Evolutionary conservation across 2,888 invertebrate genomes (phyloP), one percentile per base, ranked within the genome.

Genomic region (Eilema griseolum): DNA sequence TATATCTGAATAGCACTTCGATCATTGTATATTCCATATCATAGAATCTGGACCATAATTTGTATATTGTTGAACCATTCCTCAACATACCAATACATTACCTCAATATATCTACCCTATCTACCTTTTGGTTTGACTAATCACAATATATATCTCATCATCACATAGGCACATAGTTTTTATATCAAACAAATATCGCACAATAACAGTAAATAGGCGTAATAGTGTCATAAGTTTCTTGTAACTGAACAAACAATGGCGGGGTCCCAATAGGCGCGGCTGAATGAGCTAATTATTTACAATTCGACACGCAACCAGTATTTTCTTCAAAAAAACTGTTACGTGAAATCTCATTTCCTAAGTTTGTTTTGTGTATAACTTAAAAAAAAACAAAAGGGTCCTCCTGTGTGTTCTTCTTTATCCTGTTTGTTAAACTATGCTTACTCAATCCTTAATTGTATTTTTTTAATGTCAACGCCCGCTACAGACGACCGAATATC

Each of bases 311-410:
- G 95, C 93, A 88, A 90, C 87, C 88, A 84, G 86, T 81, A 86
- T 83, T 87, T 87, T 87, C 83, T 86, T 84, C 81, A 85, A 89
- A 95, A 94, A 95, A 93, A 93, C 88, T 89, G 89, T 88, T 88
- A 93, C 94, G 93, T 95, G 93, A 94, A 95, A 94, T 95, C 91
- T 90, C 93, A 93, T 95, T 94, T 95, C 95, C 94, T 90, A 90
- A 90, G 86, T 91, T 89, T 83, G 86, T 90, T 90, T 93, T 91
- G 93, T 93, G 86, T 89, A 24, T 83, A 83, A 82, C 79, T 85
- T 73, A 83, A 83, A 86, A 88, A 90, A 91, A 89, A 82, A 88
- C 84, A 86, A 88, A 90, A 87, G 86, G 89, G 87, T 84, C 86
- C 85, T 85, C 85, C 78, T 85, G 86, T 85, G 86, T 87, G 84